Evolutionary conservation across 2,113 vertebrate species (phyloP), one percentile per base, ranked within the genome.

Genomic region (Forbesichthys papilliferus): DNA sequence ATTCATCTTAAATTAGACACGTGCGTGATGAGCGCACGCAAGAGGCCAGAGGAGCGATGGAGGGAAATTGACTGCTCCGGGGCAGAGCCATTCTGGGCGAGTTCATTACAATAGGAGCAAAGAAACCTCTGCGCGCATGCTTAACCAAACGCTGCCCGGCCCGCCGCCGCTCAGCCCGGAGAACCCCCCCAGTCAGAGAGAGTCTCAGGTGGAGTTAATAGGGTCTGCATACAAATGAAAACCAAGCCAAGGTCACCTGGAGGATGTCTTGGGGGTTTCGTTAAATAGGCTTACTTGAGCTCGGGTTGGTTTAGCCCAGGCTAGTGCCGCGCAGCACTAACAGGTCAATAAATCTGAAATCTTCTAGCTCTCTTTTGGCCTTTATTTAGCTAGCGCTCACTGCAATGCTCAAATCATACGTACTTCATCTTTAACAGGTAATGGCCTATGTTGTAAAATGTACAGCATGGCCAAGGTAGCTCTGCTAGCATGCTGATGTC

Each of bases 51-150:
- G 54, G 73, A 88, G 81, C 80, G 79, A 80, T 65, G 66, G 72
- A 82, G 79, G 83, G 73, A 87, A 88, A 90, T 84, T 57, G 86
- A 84, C 81, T 74, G 86, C 87, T 90, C 71, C 1, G 80, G 86
- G 84, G 82, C 84, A 86, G 62, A 82, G 69, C 81, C 81, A 87
- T 88, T 89, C 78, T 87, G 77, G 79, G 74, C 46, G 71, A 87
- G 68, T 88, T 89, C 79, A 88, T 88, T 87, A 87, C 77, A 80
- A 80, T 71, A 55, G 61, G 58, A 73, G 78, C 66, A 74, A 74
- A 66, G 48, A 84, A 76, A 70, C 68, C 48, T 67, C 52, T 48
- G 33, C 7, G 51, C 61, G 62, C 6, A 48, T 63, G 62, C 33
- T 86, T 80, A 48, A 88, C 78, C 77, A 68, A 11, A 82, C 82